phyloP scores from a whole-genome alignment of 1,140 invertebrate genomes.

The Drosophila micromelanica region DNA sequence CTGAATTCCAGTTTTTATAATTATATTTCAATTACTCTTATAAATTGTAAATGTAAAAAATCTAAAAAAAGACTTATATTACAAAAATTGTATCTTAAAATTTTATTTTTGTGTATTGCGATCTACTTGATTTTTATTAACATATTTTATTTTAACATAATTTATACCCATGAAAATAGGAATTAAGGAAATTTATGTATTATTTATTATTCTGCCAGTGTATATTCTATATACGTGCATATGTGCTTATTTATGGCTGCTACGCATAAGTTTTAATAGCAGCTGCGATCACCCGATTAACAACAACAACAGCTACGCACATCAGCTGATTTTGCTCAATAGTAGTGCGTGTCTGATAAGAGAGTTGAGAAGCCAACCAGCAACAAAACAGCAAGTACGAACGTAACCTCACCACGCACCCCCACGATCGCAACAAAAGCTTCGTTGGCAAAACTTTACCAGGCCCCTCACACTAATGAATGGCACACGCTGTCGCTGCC shows the following conservation, averaged over 20 bases:
- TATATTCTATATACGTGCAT: not conserved
- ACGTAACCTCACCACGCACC: not conserved
- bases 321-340: slow-evolving; percentile 35
- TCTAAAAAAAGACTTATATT: too few species aligned
- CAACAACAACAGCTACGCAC: slow-evolving; percentile 5
- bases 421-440: slow-evolving; percentile 13
- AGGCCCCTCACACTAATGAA: slow-evolving; percentile 22
- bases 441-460: slow-evolving; percentile 20
- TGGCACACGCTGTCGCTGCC: slow-evolving; percentile 32
- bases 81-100: too few species aligned
- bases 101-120: too few species aligned
- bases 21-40: too few species aligned
- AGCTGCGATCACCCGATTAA: slow-evolving; percentile 47
- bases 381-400: slow-evolving; percentile 12
- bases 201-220: not conserved
- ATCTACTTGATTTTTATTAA: too few species aligned
- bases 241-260: slow-evolving; percentile 17
- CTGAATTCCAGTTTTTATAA: too few species aligned
- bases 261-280: slow-evolving; percentile 8
- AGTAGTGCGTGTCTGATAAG: slow-evolving; percentile 25
- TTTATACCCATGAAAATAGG: too few species aligned
- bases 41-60: too few species aligned
- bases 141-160: too few species aligned
- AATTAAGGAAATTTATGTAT: not conserved
- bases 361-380: slow-evolving; percentile 15